Base-by-base conservation (phyloP, 2,888 invertebrate species). In the Steromphala cineraria region DNA sequence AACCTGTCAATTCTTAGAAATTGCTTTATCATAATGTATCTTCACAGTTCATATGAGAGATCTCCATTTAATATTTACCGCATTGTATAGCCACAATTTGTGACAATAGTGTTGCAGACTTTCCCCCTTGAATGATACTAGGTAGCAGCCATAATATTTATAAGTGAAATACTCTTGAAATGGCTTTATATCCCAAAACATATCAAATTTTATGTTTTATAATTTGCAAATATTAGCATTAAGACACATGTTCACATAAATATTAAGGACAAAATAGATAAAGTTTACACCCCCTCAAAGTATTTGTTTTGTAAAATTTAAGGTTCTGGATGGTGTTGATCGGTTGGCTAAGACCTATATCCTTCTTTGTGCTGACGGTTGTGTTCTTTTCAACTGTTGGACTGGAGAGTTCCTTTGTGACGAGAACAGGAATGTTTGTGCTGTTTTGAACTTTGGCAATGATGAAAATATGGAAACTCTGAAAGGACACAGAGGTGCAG, bases 351-450 rank as follows among this genome's bases (percentile, higher is more conserved):
- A 83, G 79, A 86, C 88, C 3, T 91, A 87, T 83, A 82, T 89
- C 8, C 87, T 88, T 55, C 83, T 92, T 15, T 87, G 88, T 31
- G 75, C 81, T 19, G 88, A 88, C 78, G 91, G 91, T 24, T 89
- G 90, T 85, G 87, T 90, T 36, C 82, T 91, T 36, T 91, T 91
- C 80, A 88, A 88, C 53, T 80, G 87, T 75, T 90, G 89, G 90
- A 86, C 81, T 10, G 86, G 87, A 8, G 85, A 81, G 24, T 88
- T 90, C 75, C 82, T 85, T 71, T 91, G 91, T 82, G 85, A 87
- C 24, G 36, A 13, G 1, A 53, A 67, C 0, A 81, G 80, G 74
- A 80, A 82, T 21, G 84, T 83, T 3, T 88, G 88, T 85, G 87
- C 85, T 7, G 77, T 83, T 4, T 62, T 90, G 2, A 84, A 84